phyloP scores from a whole-genome alignment of 2,113 vertebrate species.

The Pachypanchax playfairii region DNA sequence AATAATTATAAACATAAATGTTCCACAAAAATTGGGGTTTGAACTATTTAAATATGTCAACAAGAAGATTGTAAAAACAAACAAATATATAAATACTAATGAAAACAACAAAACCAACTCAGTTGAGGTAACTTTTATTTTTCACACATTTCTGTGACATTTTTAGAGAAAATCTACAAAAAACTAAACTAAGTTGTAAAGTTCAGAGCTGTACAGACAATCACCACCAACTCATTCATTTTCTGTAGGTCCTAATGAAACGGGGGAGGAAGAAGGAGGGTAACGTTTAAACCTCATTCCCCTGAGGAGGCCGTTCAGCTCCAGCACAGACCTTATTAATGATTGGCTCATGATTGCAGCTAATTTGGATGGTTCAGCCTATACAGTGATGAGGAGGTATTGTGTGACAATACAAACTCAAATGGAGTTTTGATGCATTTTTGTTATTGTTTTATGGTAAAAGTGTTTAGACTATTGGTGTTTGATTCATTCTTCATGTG shows the following conservation, averaged over 20 bases:
- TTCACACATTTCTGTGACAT: too few relatives aligned
- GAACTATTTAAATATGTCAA: too few relatives aligned
- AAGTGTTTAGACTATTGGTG: too few relatives aligned
- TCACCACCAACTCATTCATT: neutral
- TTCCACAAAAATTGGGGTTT: too few relatives aligned
- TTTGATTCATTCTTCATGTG: constrained; percentile 67
- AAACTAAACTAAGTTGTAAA: too few relatives aligned
- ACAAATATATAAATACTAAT: too few relatives aligned
- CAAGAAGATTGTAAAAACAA: too few relatives aligned
- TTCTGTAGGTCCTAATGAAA: constrained; percentile 16
- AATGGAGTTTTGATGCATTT: constrained; percentile 41
- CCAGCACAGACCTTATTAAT: constrained; percentile 50
- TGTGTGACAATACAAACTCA: neutral
- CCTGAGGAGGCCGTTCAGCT: constrained; percentile 35
- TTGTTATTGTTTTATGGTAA: constrained; percentile 29
- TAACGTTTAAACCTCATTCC: constrained; percentile 27
- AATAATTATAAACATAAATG: too few relatives aligned
- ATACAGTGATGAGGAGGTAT: constrained; percentile 25
- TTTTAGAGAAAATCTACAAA: too few relatives aligned
- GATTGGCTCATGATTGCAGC: constrained; percentile 64
- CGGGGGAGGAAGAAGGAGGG: constrained; percentile 20
- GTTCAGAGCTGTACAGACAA: too few relatives aligned
- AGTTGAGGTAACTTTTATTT: too few relatives aligned
- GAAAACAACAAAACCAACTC: too few relatives aligned
- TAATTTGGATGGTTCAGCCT: constrained; percentile 63